Base-by-base conservation (phyloP, 2,113 vertebrate genomes). In the Amia ocellicauda region DNA sequence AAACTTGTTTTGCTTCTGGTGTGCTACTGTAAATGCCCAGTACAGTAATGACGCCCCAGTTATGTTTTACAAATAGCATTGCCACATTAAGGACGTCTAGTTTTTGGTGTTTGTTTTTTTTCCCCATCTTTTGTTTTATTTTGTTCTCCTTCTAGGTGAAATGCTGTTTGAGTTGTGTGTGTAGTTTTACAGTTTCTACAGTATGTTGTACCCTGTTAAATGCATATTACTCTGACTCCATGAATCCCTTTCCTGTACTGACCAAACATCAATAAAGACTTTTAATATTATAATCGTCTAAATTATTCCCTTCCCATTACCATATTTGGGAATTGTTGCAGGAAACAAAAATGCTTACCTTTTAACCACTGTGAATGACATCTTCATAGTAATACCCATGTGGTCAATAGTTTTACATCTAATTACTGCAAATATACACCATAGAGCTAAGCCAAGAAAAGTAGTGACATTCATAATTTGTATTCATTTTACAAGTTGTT, bases 241-340 rank as follows among this genome's bases (percentile, higher is more conserved):
- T 75, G 90, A 94, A 92, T 90, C 94, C 93, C 93, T 96, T 94
- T 93, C 88, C 92, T 99, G 97, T 99, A 97, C 94, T 98, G 96
- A 99, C 97, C 96, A 99, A 99, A 98, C 95, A 92, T 91, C 92
- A 98, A 99, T 98, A 98, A 99, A 99, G 86, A 89, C 82, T 98
- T 98, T 96, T 98, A 98, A 94, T 94, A 94, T 89, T 88, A 92
- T 76, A 78, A 10, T 42, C 59, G 65, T 41, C 26, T 29, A 19
- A 31, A 55, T 67, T 67, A 45, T 55, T 20, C 50, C 40, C 24
- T 29, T 28, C n/a, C n/a, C n/a, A n/a, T n/a, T n/a, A n/a, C n/a
- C n/a, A n/a, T n/a, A n/a, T n/a, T n/a, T n/a, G n/a, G n/a, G n/a
- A n/a, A n/a, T n/a, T n/a, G n/a, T n/a, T n/a, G n/a, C n/a, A n/a